Evolutionary conservation across 2,113 vertebrate genomes (phyloP), one percentile per base, ranked within the genome.

Genomic region (Podocnemis expansa): DNA sequence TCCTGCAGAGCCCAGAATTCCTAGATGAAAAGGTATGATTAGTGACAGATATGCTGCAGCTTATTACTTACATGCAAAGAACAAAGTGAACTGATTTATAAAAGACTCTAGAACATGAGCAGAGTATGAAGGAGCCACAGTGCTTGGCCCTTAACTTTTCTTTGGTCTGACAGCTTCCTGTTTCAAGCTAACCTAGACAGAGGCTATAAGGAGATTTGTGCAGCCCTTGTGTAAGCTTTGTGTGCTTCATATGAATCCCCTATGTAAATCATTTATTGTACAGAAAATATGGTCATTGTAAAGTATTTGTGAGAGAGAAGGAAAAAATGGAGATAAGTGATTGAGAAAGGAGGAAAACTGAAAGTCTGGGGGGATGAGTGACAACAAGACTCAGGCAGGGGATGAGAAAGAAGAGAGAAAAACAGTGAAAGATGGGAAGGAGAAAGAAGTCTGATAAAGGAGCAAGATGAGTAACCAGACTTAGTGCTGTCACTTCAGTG

Each of bases 1-100:
- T 98, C 97, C 85, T 96, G 89, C 51, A 99, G 97, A 85, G 98
- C 98, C 98, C 98, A 98, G 91, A 98, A 98, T 93, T 98, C 94
- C 98, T 98, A 79, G 43, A 94, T 51, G 89, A 85, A 96, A 96
- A 95, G 27, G 94, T 83, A 92, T 3, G 82, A 27, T 88, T 93
- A 94, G 49, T 34, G 3, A 16, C 0, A 9, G 7, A 5, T 70
- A 78, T 55, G 70, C 3, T 27, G 73, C 41, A 45, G 5, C 17
- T 38, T 70, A 9, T 70, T 82, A 75, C 38, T 75, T 25, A 24
- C 45, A 47, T 41, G 27, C 54, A 73, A 79, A 14, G 16, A 34
- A 63, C 58, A 34, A 63, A 63, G 58, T 34, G 14, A 73, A 38
- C 67, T 10, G n/a, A 81, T 51, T 52, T 8, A 58, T 49, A n/a